Percentiles rank a stretch among this genome's conserved stretches.
These are phyloP conservation scores for Nannospalax galili DNA, from an alignment of 2,113 vertebrate species.

Conservation along the genomic window DNA sequence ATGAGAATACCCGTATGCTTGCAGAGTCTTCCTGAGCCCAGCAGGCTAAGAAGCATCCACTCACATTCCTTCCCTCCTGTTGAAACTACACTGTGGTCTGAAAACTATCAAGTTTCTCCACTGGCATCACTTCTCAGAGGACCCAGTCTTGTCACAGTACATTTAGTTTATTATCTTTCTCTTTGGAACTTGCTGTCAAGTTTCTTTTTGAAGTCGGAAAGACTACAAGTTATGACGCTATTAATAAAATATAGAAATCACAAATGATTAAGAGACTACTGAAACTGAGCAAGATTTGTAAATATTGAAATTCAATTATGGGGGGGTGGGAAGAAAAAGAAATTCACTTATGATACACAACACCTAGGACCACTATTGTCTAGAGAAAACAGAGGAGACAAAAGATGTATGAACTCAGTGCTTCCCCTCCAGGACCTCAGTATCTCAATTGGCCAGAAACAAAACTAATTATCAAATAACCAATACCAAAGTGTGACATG, in stretches of 20 bases:
- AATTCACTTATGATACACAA: slow-evolving; percentile 32
- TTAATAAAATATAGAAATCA: slow-evolving; percentile 50
- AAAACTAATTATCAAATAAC: slow-evolving; percentile 30
- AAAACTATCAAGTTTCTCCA: neutral
- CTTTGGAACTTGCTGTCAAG: slow-evolving; percentile 36
- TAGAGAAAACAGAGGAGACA: neutral
- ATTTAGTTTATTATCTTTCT: slow-evolving; percentile 35
- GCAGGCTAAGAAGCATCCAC: neutral
- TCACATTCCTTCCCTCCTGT: neutral
- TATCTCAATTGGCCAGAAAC: neutral
- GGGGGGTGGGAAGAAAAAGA: no score
- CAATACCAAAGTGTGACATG: neutral
- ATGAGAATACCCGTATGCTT: neutral
- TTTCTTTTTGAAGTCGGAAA: neutral
- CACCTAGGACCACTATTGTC: neutral
- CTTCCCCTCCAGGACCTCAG: neutral
- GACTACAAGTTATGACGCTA: neutral
- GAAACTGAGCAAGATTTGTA: neutral
- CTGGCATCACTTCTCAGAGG: neutral
- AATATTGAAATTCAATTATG: slow-evolving; percentile 38
- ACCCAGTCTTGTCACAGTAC: neutral
- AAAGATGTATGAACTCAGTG: neutral
- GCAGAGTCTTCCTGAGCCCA: neutral
- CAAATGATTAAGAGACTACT: slow-evolving; percentile 10
- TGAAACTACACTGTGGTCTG: no score